phyloP scores from a whole-genome alignment of 1,140 invertebrate genomes.

The Eueides isabella region DNA sequence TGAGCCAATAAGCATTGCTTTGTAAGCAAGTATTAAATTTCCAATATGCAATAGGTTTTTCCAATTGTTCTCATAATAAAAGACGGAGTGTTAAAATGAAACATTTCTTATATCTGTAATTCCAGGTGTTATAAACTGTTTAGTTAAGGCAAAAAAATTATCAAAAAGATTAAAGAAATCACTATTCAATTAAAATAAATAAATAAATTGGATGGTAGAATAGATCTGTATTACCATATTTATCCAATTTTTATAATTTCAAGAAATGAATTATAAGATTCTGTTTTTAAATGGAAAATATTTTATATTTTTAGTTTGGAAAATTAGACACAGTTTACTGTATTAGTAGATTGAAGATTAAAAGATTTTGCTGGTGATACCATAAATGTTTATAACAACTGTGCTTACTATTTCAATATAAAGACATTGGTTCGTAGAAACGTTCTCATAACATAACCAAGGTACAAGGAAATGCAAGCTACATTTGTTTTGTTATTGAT shows the following conservation, averaged over 20 bases:
- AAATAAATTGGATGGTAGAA: no score
- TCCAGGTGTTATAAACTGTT: background rate
- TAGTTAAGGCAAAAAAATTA: background rate
- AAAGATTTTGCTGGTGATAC: background rate
- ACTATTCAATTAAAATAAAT: no score
- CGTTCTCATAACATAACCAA: background rate
- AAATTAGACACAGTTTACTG: no score
- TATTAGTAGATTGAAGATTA: no score
- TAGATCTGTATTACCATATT: no score
- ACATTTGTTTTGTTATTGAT: background rate
- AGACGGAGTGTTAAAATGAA: background rate
- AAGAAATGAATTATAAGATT: no score
- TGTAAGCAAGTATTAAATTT: background rate
- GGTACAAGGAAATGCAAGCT: slow-evolving; percentile 7
- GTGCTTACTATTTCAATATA: slow-evolving; percentile 21
- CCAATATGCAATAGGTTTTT: background rate
- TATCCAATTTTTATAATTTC: no score
- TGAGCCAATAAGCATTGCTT: background rate
- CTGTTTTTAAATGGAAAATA: no score
- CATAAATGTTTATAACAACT: background rate
- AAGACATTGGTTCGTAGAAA: slow-evolving; percentile 16
- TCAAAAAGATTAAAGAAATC: background rate
- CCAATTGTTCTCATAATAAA: background rate
- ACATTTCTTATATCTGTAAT: background rate
- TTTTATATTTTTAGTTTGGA: no score